phyloP scores from a whole-genome alignment of 2,113 vertebrate genomes.

The Fregetta grallaria region DNA sequence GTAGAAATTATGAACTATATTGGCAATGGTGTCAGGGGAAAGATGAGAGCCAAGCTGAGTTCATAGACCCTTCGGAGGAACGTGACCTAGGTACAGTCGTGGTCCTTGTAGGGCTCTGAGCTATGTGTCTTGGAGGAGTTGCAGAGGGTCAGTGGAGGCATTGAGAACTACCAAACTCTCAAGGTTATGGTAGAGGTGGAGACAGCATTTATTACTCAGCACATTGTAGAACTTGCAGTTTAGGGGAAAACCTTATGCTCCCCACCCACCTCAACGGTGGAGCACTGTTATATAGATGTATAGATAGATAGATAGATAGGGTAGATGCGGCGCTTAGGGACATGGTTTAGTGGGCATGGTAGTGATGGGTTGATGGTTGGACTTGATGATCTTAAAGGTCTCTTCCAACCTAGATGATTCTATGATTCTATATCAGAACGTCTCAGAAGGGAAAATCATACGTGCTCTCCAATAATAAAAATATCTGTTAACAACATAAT shows the following conservation, averaged over 20 bases:
- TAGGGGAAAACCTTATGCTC: not conserved
- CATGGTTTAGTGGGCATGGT: too few relatives aligned
- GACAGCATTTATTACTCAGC: not conserved
- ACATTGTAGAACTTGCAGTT: not conserved
- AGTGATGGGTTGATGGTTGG: too few relatives aligned
- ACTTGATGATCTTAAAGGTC: too few relatives aligned
- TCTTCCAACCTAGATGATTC: too few relatives aligned
- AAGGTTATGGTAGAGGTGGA: not conserved
- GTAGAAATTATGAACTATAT: not conserved
- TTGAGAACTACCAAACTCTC: not conserved
- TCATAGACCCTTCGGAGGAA: not conserved
- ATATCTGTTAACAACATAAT: not conserved
- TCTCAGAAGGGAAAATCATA: not conserved
- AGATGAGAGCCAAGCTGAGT: not conserved
- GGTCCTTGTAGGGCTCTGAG: not conserved
- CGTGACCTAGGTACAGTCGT: fast-evolving
- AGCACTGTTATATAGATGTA: not conserved
- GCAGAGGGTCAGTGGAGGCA: not conserved
- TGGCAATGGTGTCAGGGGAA: not conserved
- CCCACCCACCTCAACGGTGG: fast-evolving
- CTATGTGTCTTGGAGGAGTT: not conserved
- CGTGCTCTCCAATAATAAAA: not conserved
- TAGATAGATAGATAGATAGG: too few relatives aligned
- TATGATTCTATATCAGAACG: too few relatives aligned
- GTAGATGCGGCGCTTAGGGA: too few relatives aligned